phyloP scores from a whole-genome alignment of 1,140 invertebrate species.

The Ceratosolen fusciceps region DNA sequence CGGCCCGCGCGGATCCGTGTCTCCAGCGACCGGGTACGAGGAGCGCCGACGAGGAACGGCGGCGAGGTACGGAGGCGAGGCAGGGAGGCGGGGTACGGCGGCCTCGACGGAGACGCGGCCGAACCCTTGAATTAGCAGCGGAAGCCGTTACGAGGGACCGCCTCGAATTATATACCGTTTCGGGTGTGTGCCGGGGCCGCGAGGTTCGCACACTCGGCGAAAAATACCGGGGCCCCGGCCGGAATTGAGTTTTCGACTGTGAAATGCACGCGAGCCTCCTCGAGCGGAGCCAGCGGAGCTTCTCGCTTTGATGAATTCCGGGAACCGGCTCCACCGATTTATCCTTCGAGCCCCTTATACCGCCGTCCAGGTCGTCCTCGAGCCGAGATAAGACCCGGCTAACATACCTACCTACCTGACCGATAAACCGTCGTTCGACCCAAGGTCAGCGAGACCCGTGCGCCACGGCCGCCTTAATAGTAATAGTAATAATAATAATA shows the following conservation, averaged over 20 bases:
- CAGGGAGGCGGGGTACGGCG: constrained; percentile 22
- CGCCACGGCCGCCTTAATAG: too few species aligned
- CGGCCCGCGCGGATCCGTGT: constrained; percentile 50
- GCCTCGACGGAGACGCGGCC: constrained; percentile 29
- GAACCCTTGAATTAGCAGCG: constrained; percentile 58
- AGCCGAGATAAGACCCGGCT: neutral
- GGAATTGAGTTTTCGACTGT: constrained; percentile 31
- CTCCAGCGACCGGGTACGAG: too few species aligned
- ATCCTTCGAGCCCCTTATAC: neutral
- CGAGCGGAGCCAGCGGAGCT: neutral
- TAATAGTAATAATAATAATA: too few species aligned
- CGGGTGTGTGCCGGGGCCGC: neutral
- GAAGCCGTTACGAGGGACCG: constrained; percentile 56
- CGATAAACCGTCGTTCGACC: too few species aligned
- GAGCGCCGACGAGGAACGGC: constrained; percentile 37
- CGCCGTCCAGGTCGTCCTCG: neutral
- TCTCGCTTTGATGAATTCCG: constrained; percentile 16
- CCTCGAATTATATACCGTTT: constrained; percentile 54
- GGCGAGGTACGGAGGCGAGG: constrained; percentile 18
- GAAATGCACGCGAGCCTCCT: neutral
- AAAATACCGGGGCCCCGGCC: neutral
- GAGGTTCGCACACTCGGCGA: constrained; percentile 31
- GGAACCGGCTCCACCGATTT: neutral
- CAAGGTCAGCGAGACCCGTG: too few species aligned
- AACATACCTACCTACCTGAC: too few species aligned